Base-by-base conservation (phyloP, 1,140 invertebrate species). In the Neuroterus valhalla region DNA sequence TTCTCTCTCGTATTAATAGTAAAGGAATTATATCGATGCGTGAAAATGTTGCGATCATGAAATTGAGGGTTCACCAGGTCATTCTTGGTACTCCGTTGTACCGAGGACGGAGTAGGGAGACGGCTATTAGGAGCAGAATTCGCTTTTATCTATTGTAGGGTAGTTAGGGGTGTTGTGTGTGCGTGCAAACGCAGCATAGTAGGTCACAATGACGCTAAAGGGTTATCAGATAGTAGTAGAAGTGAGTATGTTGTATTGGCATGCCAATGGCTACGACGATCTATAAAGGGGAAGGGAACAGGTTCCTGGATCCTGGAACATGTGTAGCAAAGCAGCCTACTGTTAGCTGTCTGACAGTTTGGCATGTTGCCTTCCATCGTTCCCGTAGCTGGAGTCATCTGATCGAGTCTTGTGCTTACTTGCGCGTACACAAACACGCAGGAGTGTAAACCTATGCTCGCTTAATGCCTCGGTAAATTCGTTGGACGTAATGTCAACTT, bases 151-250 rank as follows among this genome's bases (percentile, higher is more conserved):
- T 31, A 62, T 62, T 31, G 23, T 23, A 26, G 31, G 12, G 12
- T 31, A n/a, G 1, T 62, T 62, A 38, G 55, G 14, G 14, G 55
- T 68, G 72, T 68, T 70, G 74, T 79, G 78, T 80, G 77, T 85
- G 84, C 82, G 75, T 83, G 82, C 80, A 82, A 77, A 85, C 76
- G 78, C 75, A 77, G 73, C 81, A 69, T 79, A 84, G 75, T 85
- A 77, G 83, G 83, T 85, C 83, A 85, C 82, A 80, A 75, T 78
- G 78, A 83, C 81, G 76, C 80, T 79, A 82, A 83, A 84, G 80
- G 81, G 78, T 79, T 83, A 82, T 83, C 81, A 75, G 80, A 83
- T 82, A 77, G 78, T 67, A 71, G 70, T 66, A 38, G 55, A 3
- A 62, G 55, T 62, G 55, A 62, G 55, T 31, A 26, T 72, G 72